Conservation (phyloP, 2,113 vertebrate species). For the pig (Sus scrofa) region DNA sequence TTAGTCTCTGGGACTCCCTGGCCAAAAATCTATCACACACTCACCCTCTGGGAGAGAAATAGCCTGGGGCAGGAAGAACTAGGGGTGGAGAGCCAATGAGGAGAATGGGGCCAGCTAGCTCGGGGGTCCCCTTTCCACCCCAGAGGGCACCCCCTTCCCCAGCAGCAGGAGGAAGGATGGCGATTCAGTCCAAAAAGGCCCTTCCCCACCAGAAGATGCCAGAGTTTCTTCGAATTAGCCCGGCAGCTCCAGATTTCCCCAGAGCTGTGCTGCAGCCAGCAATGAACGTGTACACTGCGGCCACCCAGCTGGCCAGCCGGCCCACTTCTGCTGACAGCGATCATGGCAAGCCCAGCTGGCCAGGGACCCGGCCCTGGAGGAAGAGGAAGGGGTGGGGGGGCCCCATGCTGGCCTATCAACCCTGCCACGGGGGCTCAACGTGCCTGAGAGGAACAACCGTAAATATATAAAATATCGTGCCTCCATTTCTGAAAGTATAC, state of each 20-base stretch:
- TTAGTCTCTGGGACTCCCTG: slow-evolving; percentile 4
- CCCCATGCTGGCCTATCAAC: background rate
- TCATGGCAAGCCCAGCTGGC: background rate
- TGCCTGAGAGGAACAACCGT: background rate
- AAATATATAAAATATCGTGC: background rate
- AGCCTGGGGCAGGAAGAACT: background rate
- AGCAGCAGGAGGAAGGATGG: background rate
- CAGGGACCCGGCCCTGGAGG: background rate
- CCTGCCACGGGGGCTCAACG: background rate
- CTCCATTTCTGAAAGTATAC: background rate
- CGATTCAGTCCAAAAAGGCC: background rate
- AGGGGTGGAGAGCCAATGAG: background rate
- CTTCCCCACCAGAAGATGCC: background rate
- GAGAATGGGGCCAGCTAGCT: background rate
- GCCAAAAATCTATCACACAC: slow-evolving; percentile 46
- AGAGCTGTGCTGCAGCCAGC: background rate
- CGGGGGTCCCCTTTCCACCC: background rate
- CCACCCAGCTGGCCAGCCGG: background rate
- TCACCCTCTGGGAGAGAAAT: background rate
- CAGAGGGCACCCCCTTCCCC: background rate
- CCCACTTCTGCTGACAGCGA: slow-evolving; percentile 22
- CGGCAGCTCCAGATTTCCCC: background rate
- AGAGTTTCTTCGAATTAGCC: background rate
- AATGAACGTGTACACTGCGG: background rate
- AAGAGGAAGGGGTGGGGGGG: background rate